Percentiles rank a stretch among this genome's conserved stretches.
These are phyloP conservation scores for Ennomos quercinarius DNA, from an alignment of 2,888 invertebrate genomes.

Conservation along the genomic window DNA sequence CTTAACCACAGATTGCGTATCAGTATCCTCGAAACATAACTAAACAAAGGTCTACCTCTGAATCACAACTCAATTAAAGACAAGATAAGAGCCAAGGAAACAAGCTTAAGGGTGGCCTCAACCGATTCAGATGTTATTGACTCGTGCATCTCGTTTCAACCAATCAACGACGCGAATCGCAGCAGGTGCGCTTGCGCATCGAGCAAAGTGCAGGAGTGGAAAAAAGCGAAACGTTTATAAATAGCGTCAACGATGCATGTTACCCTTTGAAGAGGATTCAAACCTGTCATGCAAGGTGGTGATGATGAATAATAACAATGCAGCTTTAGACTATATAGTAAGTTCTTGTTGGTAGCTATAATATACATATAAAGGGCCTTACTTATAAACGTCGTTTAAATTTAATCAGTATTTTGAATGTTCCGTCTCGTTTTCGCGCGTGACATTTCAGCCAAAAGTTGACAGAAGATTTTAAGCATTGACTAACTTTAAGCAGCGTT, in stretches of 20 bases:
- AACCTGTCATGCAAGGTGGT: slow-evolving; percentile 33
- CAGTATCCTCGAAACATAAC: not conserved
- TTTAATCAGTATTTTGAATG: no score
- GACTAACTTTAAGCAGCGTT: no score
- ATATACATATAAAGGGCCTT: no score
- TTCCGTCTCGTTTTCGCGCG: no score
- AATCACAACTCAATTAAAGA: slow-evolving; percentile 42
- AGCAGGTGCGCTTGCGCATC: slow-evolving; percentile 70
- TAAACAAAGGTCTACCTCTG: slow-evolving; percentile 23
- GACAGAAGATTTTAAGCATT: no score
- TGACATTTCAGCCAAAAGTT: no score
- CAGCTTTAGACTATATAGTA: slow-evolving; percentile 1
- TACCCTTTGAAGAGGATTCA: slow-evolving; percentile 66
- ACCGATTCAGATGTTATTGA: slow-evolving; percentile 73
- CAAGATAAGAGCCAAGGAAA: slow-evolving; percentile 61
- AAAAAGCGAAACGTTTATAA: slow-evolving; percentile 72
- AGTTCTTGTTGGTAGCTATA: not conserved
- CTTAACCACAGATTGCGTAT: slow-evolving; percentile 6
- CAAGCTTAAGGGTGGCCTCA: slow-evolving; percentile 68
- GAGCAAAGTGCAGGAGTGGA: slow-evolving; percentile 60
- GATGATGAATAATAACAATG: slow-evolving; percentile 14
- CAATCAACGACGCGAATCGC: slow-evolving; percentile 62
- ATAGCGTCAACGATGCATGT: slow-evolving; percentile 74
- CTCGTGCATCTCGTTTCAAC: slow-evolving; percentile 56
- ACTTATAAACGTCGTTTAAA: no score